A percentile compares a stretch with the other conserved stretches of the same genome.
Evolutionary conservation across 2,797 vertebrate genomes (phyloP).

Genomic region (Ctenopoma kingsleyae): DNA sequence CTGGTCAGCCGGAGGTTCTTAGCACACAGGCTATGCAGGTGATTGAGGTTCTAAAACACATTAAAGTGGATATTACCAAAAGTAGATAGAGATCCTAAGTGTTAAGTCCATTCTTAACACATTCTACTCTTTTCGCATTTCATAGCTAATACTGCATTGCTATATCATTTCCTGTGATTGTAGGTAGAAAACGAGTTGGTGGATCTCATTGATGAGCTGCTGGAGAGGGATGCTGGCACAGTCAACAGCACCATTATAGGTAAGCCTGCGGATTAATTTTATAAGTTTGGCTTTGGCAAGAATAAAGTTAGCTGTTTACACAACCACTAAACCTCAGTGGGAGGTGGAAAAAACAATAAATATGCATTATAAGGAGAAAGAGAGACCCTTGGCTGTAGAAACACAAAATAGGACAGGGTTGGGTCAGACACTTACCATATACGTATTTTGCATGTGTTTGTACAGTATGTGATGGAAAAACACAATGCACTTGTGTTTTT

Average conservation of each 20-base stretch:
- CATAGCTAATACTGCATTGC: constrained; percentile 9
- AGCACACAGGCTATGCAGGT: constrained; percentile 97
- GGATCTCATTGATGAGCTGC: constrained; percentile 95
- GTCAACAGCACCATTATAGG: constrained; percentile 95
- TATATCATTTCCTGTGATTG: constrained; percentile 35
- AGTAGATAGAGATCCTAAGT: not conserved
- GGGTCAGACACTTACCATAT: too few species aligned
- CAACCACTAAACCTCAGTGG: not conserved
- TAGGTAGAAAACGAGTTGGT: constrained; percentile 96
- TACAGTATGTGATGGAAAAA: too few species aligned
- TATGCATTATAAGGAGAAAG: not conserved
- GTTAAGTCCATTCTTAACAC: not conserved
- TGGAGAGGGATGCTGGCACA: constrained; percentile 92
- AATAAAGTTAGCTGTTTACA: not conserved
- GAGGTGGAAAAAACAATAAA: not conserved
- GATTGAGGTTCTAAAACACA: constrained; percentile 16
- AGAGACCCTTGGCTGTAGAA: too few species aligned
- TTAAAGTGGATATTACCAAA: not conserved
- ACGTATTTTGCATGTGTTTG: too few species aligned
- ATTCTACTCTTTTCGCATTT: not conserved
- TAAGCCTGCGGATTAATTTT: constrained; percentile 67
- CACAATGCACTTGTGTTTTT: too few species aligned
- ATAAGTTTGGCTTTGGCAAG: not conserved
- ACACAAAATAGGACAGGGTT: too few species aligned
- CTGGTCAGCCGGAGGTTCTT: constrained; percentile 93